These are phyloP conservation scores for Calephelis virginiensis DNA, from an alignment of 1,140 invertebrate genomes.

Conservation along the genomic window DNA sequence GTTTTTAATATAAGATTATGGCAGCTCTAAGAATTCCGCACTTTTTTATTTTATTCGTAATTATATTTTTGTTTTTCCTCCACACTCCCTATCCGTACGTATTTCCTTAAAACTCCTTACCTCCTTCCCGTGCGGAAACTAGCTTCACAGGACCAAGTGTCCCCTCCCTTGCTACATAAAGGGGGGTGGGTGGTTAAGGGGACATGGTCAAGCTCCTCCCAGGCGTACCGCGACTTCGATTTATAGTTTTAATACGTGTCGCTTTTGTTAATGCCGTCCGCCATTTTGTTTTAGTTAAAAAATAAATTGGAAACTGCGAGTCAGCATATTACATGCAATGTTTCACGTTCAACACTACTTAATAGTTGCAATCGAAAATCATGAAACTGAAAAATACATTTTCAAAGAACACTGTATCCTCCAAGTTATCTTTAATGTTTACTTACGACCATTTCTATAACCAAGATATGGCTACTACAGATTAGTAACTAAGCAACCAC, in stretches of 20 bases:
- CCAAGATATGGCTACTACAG: no score
- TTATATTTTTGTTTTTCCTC: constrained; percentile 52
- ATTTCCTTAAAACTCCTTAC: constrained; percentile 35
- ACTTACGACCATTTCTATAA: neutral
- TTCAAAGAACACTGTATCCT: neutral
- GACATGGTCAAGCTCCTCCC: constrained; percentile 57
- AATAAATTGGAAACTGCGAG: constrained; percentile 21
- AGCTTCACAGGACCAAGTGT: constrained; percentile 43
- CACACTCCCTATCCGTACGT: constrained; percentile 39
- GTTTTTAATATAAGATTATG: constrained; percentile 20
- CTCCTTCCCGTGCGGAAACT: constrained; percentile 55
- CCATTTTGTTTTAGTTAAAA: constrained; percentile 48
- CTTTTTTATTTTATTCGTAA: constrained; percentile 52
- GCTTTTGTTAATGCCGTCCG: constrained; percentile 45
- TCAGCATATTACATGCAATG: constrained; percentile 1
- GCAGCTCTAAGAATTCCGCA: constrained; percentile 49
- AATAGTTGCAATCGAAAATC: neutral
- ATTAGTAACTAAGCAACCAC: no score
- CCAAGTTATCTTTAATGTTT: neutral
- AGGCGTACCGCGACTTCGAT: constrained; percentile 49
- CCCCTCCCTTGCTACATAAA: constrained; percentile 43
- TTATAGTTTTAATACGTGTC: constrained; percentile 53
- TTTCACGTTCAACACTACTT: neutral
- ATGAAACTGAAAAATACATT: neutral
- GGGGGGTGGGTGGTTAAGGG: constrained; percentile 49